Base-by-base conservation (phyloP, 1,140 invertebrate species). In the Paracyclopina nana region DNA sequence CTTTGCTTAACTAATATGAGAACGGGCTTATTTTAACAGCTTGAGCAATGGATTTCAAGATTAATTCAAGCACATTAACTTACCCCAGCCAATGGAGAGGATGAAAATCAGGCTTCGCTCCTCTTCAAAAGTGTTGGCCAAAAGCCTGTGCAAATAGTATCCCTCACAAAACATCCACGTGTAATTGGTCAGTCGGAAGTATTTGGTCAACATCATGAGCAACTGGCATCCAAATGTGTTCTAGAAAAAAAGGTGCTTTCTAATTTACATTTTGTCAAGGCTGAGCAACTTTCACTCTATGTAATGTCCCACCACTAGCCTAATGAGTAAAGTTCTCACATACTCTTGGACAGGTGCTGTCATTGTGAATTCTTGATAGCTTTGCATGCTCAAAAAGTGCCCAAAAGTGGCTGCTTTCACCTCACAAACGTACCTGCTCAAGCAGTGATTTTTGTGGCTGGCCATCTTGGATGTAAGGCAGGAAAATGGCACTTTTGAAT, bases 101-200 rank as follows among this genome's bases (percentile, higher is more conserved):
- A 70, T 73, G 22, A 64, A 50, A 0, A 62, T 48, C 0, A 72
- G 61, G 9, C 60, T 64, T 42, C 65, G 69, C 31, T 70, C 66
- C 38, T 72, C 68, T 3, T 65, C 62, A 55, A 72, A 72, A 0
- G 71, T 69, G 4, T 66, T 61, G 0, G 69, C 64, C 45, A 74
- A 64, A 4, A 73, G 59, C 26, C 67, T 62, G 57, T 72, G 70
- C 0, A 74, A 61, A 52, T 69, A 70, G 53, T 66, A 69, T 0
- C 67, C 69, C 57, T 74, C 72, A 54, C 70, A 69, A 44, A 72
- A 70, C 70, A 72, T 73, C 72, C 73, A 75, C 63, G 72, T 69
- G 60, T 74, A 75, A 49, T 69, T 72, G n/a, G 67, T 68, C 48
- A 67, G 60, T 26, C 70, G 62, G 12, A 67, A 62, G 56, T 73